Evolutionary conservation across 2,888 invertebrate genomes (phyloP).

Genomic region (Brachypalpus laphriformis): DNA sequence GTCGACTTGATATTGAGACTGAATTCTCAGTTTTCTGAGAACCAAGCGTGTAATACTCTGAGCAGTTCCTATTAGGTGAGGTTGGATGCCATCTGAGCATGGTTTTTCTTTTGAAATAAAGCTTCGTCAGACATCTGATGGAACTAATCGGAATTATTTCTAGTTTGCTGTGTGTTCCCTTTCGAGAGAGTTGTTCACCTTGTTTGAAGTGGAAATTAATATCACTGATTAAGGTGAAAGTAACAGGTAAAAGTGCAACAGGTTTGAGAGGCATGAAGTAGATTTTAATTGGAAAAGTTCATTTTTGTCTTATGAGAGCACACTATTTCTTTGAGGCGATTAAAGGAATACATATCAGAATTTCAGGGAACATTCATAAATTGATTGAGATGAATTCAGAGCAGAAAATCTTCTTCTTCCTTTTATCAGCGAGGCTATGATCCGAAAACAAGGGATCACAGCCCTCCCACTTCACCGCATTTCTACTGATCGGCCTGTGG

Average conservation of each 20-base stretch:
- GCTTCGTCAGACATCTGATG: background rate
- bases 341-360: too few species aligned
- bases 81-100: background rate
- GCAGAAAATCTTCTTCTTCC: too few species aligned
- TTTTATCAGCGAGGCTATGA: too few species aligned
- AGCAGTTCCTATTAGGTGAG: background rate
- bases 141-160: background rate
- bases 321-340: too few species aligned
- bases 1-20: constrained; percentile 76
- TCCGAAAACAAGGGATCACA: too few species aligned
- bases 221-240: background rate
- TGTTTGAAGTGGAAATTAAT: background rate
- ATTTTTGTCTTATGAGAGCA: too few species aligned
- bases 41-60: constrained; percentile 11
- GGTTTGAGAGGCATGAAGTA: background rate
- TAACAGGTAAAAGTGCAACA: background rate
- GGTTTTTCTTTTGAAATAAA: background rate
- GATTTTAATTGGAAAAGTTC: background rate
- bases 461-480: too few species aligned
- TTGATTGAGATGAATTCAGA: too few species aligned
- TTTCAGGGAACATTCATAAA: too few species aligned
- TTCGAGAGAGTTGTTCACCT: too few species aligned
- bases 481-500: too few species aligned
- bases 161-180: background rate
- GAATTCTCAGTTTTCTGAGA: constrained; percentile 75